A percentile compares a stretch with the other conserved stretches of the same genome.
Conservation (phyloP, 1,140 invertebrate species). For the Lethocerus indicus region DNA sequence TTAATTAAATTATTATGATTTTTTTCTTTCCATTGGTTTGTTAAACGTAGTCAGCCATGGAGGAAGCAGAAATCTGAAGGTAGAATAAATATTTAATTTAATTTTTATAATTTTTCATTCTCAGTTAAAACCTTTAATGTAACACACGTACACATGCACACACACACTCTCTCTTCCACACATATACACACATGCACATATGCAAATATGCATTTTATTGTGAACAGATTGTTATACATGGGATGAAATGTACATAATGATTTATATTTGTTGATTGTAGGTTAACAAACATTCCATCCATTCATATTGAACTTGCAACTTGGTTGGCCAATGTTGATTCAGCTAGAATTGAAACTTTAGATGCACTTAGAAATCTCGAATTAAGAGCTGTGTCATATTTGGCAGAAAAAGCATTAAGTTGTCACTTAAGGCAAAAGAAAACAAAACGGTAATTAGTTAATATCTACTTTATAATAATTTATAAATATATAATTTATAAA, state of each 20-base stretch:
- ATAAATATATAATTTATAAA: too few relatives aligned
- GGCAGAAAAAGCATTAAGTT: conserved; percentile 37
- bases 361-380: conserved; percentile 23
- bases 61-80: too few relatives aligned
- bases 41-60: too few relatives aligned
- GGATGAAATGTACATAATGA: neutral
- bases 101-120: too few relatives aligned
- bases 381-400: conserved; percentile 24
- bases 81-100: too few relatives aligned
- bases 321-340: conserved; percentile 27
- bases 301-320: conserved; percentile 27
- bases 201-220: neutral
- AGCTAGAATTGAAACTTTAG: conserved; percentile 23
- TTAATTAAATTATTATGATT: too few relatives aligned
- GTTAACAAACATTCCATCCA: conserved; percentile 21
- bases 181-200: neutral
- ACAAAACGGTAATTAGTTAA: conserved; percentile 16
- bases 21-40: too few relatives aligned
- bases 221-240: neutral
- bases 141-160: too few relatives aligned
- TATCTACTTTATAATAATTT: neutral
- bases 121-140: too few relatives aligned
- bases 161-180: too few relatives aligned
- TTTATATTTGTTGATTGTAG: conserved; percentile 10
- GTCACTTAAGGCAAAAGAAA: conserved; percentile 38